Evolutionary conservation across 2,113 vertebrate genomes (phyloP), one percentile per base, ranked within the genome.

Genomic region (Periophthalmodon schlosseri): DNA sequence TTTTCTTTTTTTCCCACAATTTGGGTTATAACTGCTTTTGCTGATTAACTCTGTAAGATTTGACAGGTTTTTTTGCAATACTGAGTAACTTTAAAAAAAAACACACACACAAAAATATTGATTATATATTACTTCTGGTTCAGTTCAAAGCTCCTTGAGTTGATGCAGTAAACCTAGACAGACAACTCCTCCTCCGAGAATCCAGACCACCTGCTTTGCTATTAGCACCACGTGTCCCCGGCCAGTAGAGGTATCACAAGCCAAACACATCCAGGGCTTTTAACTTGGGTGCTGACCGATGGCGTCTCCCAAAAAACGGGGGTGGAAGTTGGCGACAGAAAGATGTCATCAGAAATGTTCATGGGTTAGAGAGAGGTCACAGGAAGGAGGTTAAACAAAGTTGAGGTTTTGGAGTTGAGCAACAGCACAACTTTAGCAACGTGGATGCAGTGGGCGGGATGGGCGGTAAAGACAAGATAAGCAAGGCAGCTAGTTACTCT

Each of bases 131-230:
- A 23, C 76, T 79, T 81, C 34, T 80, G 6, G 46, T 36, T 28
- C 5, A 73, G 80, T 84, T 84, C 73, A 69, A 28, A 28, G 21
- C 57, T 28, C 79, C 78, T 75, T 77, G 64, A 24, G 74, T 21
- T 64, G 74, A 65, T 75, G 73, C 74, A 74, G 84, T 28, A 36
- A 67, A 5, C 39, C 73, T 89, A 10, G 89, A 90, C 4, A 33
- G 87, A 92, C 91, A 93, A 86, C 79, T 91, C 87, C 81, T 76
- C 87, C 87, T 84, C 84, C 87, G 88, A 44, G 13, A 73, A 21
- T 75, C 34, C 54, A 49, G 18, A 68, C 72, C 73, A 89, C 81
- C 87, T 89, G 89, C 84, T 88, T 87, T 79, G 84, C 90, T 73
- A 70, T 72, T 63, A 20, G 12, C 72, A 65, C 81, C 39, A 91